phyloP scores from a whole-genome alignment of 2,888 invertebrate species.

The Empis livida region DNA sequence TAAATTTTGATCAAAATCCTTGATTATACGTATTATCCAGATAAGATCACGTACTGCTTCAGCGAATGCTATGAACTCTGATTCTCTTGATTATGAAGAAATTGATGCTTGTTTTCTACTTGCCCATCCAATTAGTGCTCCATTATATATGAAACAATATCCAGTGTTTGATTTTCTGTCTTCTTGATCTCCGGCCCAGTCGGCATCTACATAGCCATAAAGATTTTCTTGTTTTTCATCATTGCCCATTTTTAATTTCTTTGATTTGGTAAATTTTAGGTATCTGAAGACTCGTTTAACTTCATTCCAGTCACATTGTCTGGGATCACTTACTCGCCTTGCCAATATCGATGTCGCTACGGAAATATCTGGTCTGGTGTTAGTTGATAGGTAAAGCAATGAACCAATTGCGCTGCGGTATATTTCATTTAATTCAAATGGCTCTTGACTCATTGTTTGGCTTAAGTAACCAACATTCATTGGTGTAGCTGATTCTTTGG shows the following conservation, averaged over 20 bases:
- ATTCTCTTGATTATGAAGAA: not conserved
- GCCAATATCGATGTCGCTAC: slow-evolving; percentile 10
- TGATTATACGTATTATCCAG: not conserved
- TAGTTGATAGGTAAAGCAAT: slow-evolving; percentile 14
- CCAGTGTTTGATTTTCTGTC: slow-evolving; percentile 20
- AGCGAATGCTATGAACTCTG: not conserved
- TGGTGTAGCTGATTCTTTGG: slow-evolving; percentile 4
- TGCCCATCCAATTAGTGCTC: slow-evolving; percentile 15
- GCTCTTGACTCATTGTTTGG: not conserved
- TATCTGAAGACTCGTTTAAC: slow-evolving; percentile 8
- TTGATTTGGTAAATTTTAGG: slow-evolving; percentile 11
- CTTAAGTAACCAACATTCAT: slow-evolving; percentile 4
- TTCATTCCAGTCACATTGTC: slow-evolving; percentile 6
- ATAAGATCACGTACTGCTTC: not conserved
- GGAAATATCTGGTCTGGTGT: slow-evolving; percentile 15
- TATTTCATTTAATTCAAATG: slow-evolving; percentile 2
- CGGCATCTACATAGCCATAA: slow-evolving; percentile 8
- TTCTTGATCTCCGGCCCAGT: slow-evolving; percentile 17
- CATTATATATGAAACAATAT: slow-evolving; percentile 9
- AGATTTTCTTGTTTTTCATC: not conserved
- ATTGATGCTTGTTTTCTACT: slow-evolving; percentile 14
- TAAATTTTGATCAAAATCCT: not conserved
- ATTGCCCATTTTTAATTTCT: not conserved
- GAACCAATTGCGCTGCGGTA: slow-evolving; percentile 15
- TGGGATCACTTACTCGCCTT: slow-evolving; percentile 7